Percentiles rank a stretch among this genome's conserved stretches.
Conservation (phyloP, 2,113 vertebrate genomes). For the Tachycineta bicolor region DNA sequence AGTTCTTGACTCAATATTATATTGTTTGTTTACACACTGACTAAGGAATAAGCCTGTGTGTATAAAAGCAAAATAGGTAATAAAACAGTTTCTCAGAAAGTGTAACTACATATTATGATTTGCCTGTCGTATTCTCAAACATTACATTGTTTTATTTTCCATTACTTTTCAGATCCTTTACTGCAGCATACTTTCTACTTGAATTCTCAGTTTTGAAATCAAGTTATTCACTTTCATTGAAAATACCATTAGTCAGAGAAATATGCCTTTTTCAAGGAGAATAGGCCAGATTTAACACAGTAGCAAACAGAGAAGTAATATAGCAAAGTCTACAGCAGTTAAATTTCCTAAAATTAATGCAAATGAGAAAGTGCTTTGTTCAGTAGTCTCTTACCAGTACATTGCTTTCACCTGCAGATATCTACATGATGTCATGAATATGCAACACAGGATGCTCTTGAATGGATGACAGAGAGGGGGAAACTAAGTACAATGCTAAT, state of each 20-base stretch:
- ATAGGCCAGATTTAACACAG: neutral
- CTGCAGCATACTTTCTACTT: neutral
- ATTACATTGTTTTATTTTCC: neutral
- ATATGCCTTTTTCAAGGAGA: neutral
- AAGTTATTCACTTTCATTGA: neutral
- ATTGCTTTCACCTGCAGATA: neutral
- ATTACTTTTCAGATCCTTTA: neutral
- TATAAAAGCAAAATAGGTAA: neutral
- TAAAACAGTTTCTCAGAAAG: neutral
- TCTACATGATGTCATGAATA: neutral
- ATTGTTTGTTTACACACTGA: neutral
- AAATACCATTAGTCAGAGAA: neutral
- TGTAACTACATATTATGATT: neutral
- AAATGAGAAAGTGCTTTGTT: neutral
- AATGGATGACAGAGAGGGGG: neutral
- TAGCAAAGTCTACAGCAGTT: neutral
- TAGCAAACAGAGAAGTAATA: neutral
- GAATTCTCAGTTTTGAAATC: neutral
- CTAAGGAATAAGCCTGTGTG: neutral
- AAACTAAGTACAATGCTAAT: neutral
- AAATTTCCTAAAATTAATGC: neutral
- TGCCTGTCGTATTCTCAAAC: neutral
- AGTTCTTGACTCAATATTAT: neutral
- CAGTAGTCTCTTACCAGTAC: neutral
- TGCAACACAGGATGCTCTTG: neutral